Conservation (phyloP, 2,888 invertebrate genomes). For the Stenoptilia bipunctidactyla region DNA sequence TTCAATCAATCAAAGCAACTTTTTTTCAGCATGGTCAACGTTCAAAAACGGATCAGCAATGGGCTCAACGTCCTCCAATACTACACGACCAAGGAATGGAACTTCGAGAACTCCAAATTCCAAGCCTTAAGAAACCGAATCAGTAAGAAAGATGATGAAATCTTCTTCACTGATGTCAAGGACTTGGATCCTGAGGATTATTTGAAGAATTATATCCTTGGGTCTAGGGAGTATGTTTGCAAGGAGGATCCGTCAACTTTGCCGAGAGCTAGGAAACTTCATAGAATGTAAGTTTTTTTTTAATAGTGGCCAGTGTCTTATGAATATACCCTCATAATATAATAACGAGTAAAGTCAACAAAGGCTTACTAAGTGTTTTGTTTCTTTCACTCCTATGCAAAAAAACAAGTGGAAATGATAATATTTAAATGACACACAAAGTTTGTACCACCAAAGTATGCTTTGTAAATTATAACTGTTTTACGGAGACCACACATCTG, state of each 20-base stretch:
- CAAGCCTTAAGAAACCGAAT: constrained; percentile 64
- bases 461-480: no score
- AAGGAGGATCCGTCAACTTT: constrained; percentile 85
- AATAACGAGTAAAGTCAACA: no score
- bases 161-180: constrained; percentile 70
- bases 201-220: constrained; percentile 75
- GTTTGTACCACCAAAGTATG: no score
- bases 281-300: constrained; percentile 69
- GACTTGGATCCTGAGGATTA: constrained; percentile 34
- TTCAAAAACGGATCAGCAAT: constrained; percentile 73
- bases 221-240: constrained; percentile 83
- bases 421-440: no score
- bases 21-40: constrained; percentile 70
- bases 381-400: no score
- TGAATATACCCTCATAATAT: no score
- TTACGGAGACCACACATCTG: no score
- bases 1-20: no score
- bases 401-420: no score
- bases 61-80: constrained; percentile 79
- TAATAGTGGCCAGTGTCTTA: no score
- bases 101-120: constrained; percentile 76
- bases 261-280: constrained; percentile 76
- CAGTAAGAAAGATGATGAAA: constrained; percentile 66
- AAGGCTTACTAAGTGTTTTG: no score
- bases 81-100: constrained; percentile 87